phyloP scores from a whole-genome alignment of 2,797 vertebrate genomes.

The Microchirus variegatus region DNA sequence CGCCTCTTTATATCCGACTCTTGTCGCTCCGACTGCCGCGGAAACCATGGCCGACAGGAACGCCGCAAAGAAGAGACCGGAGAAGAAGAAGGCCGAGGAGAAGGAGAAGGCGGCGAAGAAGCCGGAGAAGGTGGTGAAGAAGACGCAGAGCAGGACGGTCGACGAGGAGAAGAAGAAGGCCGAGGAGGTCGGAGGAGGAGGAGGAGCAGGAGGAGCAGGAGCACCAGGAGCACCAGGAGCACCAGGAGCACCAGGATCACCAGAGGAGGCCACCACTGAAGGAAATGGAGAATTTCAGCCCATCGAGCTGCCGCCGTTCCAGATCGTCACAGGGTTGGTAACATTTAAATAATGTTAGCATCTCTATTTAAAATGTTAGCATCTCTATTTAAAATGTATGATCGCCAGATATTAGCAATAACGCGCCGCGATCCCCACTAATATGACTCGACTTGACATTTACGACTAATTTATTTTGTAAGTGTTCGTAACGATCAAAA shows the following conservation, averaged over 20 bases:
- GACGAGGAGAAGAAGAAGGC: slow-evolving; percentile 49
- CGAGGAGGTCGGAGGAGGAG: slow-evolving; percentile 49
- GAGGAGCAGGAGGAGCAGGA: slow-evolving; percentile 20
- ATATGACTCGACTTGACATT: too few species aligned
- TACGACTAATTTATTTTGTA: too few species aligned
- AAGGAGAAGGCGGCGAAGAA: slow-evolving; percentile 61
- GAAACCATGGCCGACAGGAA: slow-evolving; percentile 82
- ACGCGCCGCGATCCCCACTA: too few species aligned
- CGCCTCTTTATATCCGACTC: slow-evolving; percentile 37
- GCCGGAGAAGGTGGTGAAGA: slow-evolving; percentile 56
- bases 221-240: background rate
- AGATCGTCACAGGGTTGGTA: slow-evolving; percentile 93
- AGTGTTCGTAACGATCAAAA: too few species aligned
- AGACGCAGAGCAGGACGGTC: slow-evolving; percentile 48
- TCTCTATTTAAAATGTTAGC: too few species aligned
- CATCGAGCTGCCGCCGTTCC: slow-evolving; percentile 93
- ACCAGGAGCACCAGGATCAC: slow-evolving; percentile 15
- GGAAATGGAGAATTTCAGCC: slow-evolving; percentile 85
- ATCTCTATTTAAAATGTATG: too few species aligned
- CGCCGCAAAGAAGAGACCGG: slow-evolving; percentile 75
- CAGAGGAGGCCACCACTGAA: slow-evolving; percentile 48
- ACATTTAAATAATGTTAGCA: slow-evolving; percentile 7
- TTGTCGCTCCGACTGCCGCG: slow-evolving; percentile 42
- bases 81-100: slow-evolving; percentile 67
- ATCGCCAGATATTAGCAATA: too few species aligned